Percentiles rank a stretch among this genome's conserved stretches.
These are phyloP conservation scores for Drosophila rhopaloa DNA, from an alignment of 1,140 invertebrate species.

Conservation along the genomic window DNA sequence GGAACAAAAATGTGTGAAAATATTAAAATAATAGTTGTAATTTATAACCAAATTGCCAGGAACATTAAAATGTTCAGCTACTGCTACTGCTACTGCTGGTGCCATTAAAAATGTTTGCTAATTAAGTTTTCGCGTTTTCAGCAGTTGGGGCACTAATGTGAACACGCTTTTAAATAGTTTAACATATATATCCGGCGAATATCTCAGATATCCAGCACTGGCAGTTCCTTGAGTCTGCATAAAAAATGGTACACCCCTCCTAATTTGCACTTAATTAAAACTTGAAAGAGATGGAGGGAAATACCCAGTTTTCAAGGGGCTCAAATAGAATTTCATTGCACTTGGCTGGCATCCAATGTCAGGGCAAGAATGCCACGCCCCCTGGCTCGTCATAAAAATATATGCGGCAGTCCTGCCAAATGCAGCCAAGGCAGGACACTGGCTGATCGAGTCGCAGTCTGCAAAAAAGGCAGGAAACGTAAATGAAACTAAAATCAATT, in stretches of 20 bases:
- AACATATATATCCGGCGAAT: slow-evolving; percentile 20
- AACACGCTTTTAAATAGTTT: slow-evolving; percentile 21
- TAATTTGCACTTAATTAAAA: slow-evolving; percentile 82
- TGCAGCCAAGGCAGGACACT: slow-evolving; percentile 45
- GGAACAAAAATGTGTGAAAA: slow-evolving; percentile 59
- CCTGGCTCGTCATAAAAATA: slow-evolving; percentile 72
- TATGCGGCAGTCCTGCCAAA: slow-evolving; percentile 66
- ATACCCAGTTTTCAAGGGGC: slow-evolving; percentile 54
- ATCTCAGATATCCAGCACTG: slow-evolving; percentile 25
- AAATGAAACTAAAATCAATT: slow-evolving; percentile 83
- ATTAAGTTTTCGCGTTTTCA: slow-evolving; percentile 49
- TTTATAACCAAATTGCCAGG: slow-evolving; percentile 66
- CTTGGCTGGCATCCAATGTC: slow-evolving; percentile 67
- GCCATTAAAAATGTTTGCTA: slow-evolving; percentile 66
- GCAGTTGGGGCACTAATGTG: slow-evolving; percentile 10
- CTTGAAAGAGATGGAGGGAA: slow-evolving; percentile 28
- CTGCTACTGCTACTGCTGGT: slow-evolving; percentile 28
- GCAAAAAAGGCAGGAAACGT: slow-evolving; percentile 55
- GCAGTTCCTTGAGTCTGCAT: slow-evolving; percentile 12
- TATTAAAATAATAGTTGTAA: slow-evolving; percentile 71
- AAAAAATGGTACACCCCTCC: slow-evolving; percentile 55
- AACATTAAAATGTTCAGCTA: slow-evolving; percentile 50
- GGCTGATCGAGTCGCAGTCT: slow-evolving; percentile 1
- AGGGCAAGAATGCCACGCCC: slow-evolving; percentile 36
- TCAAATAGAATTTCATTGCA: slow-evolving; percentile 81